These are phyloP conservation scores for Elmis aenea DNA, from an alignment of 2,888 invertebrate species.

Conservation along the genomic window DNA sequence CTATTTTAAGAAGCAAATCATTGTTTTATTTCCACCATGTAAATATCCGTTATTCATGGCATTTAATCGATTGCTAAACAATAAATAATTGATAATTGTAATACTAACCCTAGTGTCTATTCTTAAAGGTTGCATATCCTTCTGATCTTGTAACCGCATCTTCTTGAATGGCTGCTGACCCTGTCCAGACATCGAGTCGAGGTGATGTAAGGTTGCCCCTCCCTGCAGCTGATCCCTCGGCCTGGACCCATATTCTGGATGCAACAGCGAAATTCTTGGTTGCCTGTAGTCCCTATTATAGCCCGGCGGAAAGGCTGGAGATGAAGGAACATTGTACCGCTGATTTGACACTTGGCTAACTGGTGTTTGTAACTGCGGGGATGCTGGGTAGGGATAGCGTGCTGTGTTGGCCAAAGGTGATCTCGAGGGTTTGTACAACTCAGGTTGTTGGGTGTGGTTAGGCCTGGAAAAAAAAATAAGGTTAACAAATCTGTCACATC, in stretches of 20 bases:
- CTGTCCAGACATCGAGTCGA: slow-evolving; percentile 43
- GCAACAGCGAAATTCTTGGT: slow-evolving; percentile 64
- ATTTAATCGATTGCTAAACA: no score
- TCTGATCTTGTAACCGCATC: slow-evolving; percentile 56
- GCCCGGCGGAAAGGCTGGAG: slow-evolving; percentile 42
- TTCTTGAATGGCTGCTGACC: slow-evolving; percentile 63
- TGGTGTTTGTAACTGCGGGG: slow-evolving; percentile 23
- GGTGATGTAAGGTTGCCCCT: slow-evolving; percentile 50
- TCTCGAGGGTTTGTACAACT: slow-evolving; percentile 46
- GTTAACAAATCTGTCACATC: no score
- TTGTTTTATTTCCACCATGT: no score
- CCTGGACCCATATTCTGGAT: slow-evolving; percentile 47
- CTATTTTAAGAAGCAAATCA: no score
- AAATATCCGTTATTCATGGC: no score
- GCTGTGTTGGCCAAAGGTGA: slow-evolving; percentile 38
- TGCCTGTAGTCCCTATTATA: slow-evolving; percentile 51
- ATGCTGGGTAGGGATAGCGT: slow-evolving; percentile 50
- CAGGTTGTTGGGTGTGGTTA: slow-evolving; percentile 33
- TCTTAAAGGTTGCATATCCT: slow-evolving; percentile 53
- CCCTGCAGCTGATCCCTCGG: slow-evolving; percentile 38
- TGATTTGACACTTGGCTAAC: slow-evolving; percentile 27
- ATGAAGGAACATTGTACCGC: slow-evolving; percentile 24
- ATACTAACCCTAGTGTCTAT: slow-evolving; percentile 58
- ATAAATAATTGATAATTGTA: no score
- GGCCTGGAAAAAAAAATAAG: slow-evolving; percentile 26